phyloP scores from a whole-genome alignment of 2,113 vertebrate species.

The Tragelaphus strepsiceros region DNA sequence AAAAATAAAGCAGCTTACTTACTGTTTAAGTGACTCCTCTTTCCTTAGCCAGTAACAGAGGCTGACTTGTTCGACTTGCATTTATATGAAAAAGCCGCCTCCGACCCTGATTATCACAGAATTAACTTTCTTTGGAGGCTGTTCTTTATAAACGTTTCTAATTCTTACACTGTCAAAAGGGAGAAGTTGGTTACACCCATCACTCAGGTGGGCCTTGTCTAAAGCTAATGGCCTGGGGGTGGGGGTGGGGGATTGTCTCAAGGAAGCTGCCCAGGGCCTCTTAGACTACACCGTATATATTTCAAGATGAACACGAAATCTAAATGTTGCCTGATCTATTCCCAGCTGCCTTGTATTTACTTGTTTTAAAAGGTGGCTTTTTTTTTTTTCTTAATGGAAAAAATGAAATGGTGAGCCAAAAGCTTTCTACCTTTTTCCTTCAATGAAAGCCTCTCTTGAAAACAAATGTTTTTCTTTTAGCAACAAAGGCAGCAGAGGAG shows the following conservation, averaged over 20 bases:
- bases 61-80: not conserved
- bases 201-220: not conserved
- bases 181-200: not conserved
- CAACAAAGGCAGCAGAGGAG: not conserved
- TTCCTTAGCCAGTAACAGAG: not conserved
- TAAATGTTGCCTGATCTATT: not conserved
- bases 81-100: not conserved
- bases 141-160: not conserved
- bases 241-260: too few relatives aligned
- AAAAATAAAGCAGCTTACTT: not conserved
- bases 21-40: not conserved
- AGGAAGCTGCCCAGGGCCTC: not conserved
- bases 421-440: slow-evolving; percentile 21
- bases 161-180: not conserved
- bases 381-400: not conserved
- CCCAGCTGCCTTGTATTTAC: not conserved
- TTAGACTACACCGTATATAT: accelerated
- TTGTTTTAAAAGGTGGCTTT: not conserved
- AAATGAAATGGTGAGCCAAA: not conserved
- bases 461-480: slow-evolving; percentile 42
- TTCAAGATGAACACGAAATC: not conserved
- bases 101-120: not conserved
- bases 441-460: slow-evolving; percentile 48
- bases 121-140: not conserved
- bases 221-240: not conserved